These are phyloP conservation scores for Mythimna ferrago DNA, from an alignment of 2,888 invertebrate genomes.

Conservation along the genomic window DNA sequence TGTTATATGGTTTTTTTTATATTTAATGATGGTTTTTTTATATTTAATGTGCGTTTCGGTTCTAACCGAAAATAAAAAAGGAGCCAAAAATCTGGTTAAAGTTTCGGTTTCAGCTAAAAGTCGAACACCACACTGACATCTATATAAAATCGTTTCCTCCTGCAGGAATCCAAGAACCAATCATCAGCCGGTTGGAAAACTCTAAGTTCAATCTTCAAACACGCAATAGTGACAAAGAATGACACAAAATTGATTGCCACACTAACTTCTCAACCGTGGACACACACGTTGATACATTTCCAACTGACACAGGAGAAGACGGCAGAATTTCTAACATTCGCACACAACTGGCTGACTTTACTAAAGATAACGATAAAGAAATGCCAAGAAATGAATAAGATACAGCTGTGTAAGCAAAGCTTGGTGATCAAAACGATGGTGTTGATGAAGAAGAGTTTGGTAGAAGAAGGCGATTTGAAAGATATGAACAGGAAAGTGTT, in stretches of 20 bases:
- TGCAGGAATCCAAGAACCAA: slow-evolving; percentile 80
- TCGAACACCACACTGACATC: no score
- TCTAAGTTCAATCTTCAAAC: slow-evolving; percentile 82
- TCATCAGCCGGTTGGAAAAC: slow-evolving; percentile 84
- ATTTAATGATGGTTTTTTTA: no score
- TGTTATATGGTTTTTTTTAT: no score
- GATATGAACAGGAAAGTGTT: slow-evolving; percentile 75
- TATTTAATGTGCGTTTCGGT: no score
- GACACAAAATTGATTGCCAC: slow-evolving; percentile 79
- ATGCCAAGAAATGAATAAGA: slow-evolving; percentile 70
- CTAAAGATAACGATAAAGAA: slow-evolving; percentile 80
- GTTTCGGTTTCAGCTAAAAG: no score
- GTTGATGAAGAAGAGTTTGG: slow-evolving; percentile 76
- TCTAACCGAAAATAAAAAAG: no score
- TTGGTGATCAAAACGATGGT: slow-evolving; percentile 79
- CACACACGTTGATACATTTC: slow-evolving; percentile 82
- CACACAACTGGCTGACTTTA: slow-evolving; percentile 81
- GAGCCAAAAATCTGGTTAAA: no score
- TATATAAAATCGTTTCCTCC: background rate
- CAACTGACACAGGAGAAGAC: slow-evolving; percentile 82
- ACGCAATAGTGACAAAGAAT: slow-evolving; percentile 80
- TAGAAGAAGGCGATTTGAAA: slow-evolving; percentile 67
- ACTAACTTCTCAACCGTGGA: slow-evolving; percentile 86
- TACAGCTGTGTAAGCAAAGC: slow-evolving; percentile 77
- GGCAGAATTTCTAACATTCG: slow-evolving; percentile 80